Evolutionary conservation across 2,797 vertebrate species (phyloP).

Genomic region (Tokudaia tokunoshimensis): DNA sequence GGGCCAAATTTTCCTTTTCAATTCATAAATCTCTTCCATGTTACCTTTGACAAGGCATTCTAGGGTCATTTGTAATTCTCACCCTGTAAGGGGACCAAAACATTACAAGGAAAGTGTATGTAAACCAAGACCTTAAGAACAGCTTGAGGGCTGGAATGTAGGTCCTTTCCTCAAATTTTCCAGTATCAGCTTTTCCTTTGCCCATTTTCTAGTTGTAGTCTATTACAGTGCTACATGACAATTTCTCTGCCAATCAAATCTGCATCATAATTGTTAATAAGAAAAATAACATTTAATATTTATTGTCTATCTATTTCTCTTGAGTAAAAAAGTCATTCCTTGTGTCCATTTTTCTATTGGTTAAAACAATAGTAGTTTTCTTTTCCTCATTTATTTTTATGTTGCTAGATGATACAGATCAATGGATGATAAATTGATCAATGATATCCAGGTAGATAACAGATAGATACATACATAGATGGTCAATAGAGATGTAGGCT

Average conservation of each 20-base stretch:
- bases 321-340: not conserved
- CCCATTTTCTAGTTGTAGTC: accelerated
- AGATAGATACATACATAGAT: not conserved
- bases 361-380: not conserved
- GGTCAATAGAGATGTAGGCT: too few relatives aligned
- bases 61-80: not conserved
- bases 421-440: not conserved
- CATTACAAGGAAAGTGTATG: too few relatives aligned
- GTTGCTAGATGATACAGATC: not conserved
- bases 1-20: not conserved
- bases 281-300: not conserved
- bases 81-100: not conserved
- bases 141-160: too few relatives aligned
- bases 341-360: not conserved
- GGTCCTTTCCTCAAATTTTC: not conserved
- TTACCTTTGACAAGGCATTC: not conserved
- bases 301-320: not conserved
- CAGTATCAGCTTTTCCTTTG: accelerated
- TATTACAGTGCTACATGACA: accelerated
- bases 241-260: not conserved
- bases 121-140: not conserved
- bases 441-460: not conserved
- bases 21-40: not conserved
- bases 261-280: accelerated
- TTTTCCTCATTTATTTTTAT: conserved; percentile 25